phyloP scores from a whole-genome alignment of 2,113 vertebrate genomes.

The Ardeotis arabs region DNA sequence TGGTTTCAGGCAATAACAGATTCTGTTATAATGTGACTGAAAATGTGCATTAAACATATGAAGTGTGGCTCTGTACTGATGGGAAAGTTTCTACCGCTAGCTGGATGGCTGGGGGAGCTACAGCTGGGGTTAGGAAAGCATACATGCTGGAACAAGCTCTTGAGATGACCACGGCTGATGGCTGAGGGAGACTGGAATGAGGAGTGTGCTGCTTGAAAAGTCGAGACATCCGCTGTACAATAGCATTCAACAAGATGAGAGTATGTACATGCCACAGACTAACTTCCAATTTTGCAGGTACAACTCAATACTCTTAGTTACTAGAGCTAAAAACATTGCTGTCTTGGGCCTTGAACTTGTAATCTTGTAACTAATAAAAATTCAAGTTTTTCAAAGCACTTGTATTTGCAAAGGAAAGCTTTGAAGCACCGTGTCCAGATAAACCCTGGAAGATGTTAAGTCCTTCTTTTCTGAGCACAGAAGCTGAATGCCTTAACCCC shows the following conservation, averaged over 20 bases:
- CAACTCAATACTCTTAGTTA: background rate
- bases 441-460: background rate
- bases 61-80: background rate
- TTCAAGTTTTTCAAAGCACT: accelerated
- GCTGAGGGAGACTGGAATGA: background rate
- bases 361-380: background rate
- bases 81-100: background rate
- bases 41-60: background rate
- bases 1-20: background rate
- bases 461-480: background rate
- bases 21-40: background rate
- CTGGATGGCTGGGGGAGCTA: background rate
- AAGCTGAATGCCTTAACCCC: background rate
- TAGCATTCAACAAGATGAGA: background rate
- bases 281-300: background rate
- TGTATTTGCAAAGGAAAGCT: background rate
- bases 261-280: background rate
- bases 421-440: background rate
- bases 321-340: background rate
- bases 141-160: background rate
- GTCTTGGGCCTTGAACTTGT: background rate
- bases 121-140: background rate
- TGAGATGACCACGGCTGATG: background rate
- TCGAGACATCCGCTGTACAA: background rate
- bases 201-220: background rate